Evolutionary conservation across 2,797 vertebrate genomes (phyloP), one percentile per base, ranked within the genome.

Genomic region (Coranthus polyacanthus): DNA sequence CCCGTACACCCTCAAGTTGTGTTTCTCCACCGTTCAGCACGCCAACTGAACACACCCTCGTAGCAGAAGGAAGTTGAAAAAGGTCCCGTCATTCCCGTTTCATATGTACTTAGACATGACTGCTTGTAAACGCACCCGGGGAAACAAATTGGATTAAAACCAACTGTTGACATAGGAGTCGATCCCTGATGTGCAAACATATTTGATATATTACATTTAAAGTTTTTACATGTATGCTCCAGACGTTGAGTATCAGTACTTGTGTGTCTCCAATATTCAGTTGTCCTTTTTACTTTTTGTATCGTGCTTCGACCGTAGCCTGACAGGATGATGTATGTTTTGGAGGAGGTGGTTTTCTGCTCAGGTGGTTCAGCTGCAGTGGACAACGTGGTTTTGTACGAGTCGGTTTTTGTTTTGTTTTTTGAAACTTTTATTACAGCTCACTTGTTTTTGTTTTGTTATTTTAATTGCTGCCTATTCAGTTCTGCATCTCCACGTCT

Each of bases 1-100:
- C 67, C 96, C 96, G 0, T 98, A 97, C 88, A 98, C 96, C 65
- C 94, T 98, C 81, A 98, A 98, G 84, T 85, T 98, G 83, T 98
- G 96, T 85, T 98, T 98, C 93, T 97, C 96, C 63, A 98, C 96
- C 0, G 96, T 96, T 24, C 96, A 97, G 84, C 96, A 97, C 2
- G 95, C 95, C 66, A 97, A 96, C 84, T 98, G 92, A 95, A 68
- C 1, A 2, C 7, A 3, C 15, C 6, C 38, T 12, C 3, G 16
- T 12, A 37, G 49, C 67, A 21, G 6, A 57, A 60, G 59, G 37
- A 55, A 53, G n/a, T n/a, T 0, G n/a, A 69, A 34, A 43, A 67
- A 9, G 4, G 41, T 43, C 68, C 77, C 66, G 13, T 57, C 75
- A 71, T 84, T 83, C 78, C 76, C 55, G 44, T 15, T 45, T 61